Evolutionary conservation across 2,797 vertebrate genomes (phyloP).

Genomic region (Selene dorsalis): DNA sequence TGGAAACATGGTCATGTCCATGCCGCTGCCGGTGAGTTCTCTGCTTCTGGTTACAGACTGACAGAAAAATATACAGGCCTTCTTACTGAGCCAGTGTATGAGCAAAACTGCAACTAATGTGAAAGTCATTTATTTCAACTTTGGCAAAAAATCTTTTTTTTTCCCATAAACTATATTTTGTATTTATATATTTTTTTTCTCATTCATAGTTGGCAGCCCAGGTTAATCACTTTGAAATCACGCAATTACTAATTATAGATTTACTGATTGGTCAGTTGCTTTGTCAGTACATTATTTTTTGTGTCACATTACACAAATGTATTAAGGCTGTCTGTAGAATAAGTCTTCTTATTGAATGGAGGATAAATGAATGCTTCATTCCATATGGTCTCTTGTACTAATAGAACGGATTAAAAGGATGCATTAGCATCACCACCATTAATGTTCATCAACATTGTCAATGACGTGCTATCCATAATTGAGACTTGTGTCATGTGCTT

Average conservation of each 20-base stretch:
- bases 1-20: slow-evolving; percentile 98
- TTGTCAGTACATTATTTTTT: neutral
- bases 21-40: slow-evolving; percentile 95
- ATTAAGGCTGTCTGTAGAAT: neutral
- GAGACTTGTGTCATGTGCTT: neutral
- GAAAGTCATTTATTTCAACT: neutral
- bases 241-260: neutral
- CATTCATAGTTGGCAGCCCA: neutral
- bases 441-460: neutral
- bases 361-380: neutral
- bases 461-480: neutral
- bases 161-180: too few relatives aligned
- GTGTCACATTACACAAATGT: neutral
- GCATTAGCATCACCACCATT: neutral
- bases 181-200: too few relatives aligned
- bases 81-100: neutral
- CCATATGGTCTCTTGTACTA: neutral
- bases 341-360: neutral
- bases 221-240: neutral
- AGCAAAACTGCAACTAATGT: neutral
- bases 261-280: neutral
- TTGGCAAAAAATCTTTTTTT: neutral
- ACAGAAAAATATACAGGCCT: neutral
- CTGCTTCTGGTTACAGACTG: neutral
- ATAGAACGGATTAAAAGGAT: neutral